Base-by-base conservation (phyloP, 2,113 vertebrate genomes). In the Symphodus melops region DNA sequence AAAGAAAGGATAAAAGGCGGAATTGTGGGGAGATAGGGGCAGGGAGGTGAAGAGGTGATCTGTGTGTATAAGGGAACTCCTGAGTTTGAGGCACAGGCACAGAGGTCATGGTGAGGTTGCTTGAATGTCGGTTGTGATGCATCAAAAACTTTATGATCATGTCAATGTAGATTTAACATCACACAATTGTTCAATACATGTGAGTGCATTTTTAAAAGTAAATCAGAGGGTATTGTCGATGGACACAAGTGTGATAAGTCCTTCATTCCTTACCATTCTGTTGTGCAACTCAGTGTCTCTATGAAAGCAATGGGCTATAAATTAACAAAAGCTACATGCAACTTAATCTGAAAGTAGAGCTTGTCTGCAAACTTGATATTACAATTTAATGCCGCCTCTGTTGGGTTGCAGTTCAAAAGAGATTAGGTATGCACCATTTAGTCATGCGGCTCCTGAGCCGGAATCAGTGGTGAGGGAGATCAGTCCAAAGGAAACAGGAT, bases 401-500 rank as follows among this genome's bases (percentile, higher is more conserved):
- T 82, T 83, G 80, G 88, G 82, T 84, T 88, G 85, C 81, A 91
- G 89, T 90, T 93, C 92, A 92, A 93, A 92, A 88, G 90, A 88
- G 86, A 93, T 93, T 93, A 91, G 89, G 83, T 85, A 91, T 83
- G 86, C 83, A 83, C 83, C 88, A 78, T 90, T 93, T 92, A 92
- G 92, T 93, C 92, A 92, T 89, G 92, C 88, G 88, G 88, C 84
- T 87, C 82, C 67, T 78, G 77, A 88, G 84, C 88, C 89, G 85
- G 90, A 92, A 91, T 90, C 81, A 68, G 77, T 39, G 84, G 88
- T 79, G 89, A 89, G 68, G 74, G 78, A 83, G 89, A 86, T 87
- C 87, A 79, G 78, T 81, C 84, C 82, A 81, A 81, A 86, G 88
- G 92, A 91, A 93, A 93, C 87, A 87, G 78, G 90, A 93, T 92